Percentiles rank a stretch among this genome's conserved stretches.
Evolutionary conservation across 2,797 vertebrate species (phyloP).

Genomic region (Numenius phaeopus): DNA sequence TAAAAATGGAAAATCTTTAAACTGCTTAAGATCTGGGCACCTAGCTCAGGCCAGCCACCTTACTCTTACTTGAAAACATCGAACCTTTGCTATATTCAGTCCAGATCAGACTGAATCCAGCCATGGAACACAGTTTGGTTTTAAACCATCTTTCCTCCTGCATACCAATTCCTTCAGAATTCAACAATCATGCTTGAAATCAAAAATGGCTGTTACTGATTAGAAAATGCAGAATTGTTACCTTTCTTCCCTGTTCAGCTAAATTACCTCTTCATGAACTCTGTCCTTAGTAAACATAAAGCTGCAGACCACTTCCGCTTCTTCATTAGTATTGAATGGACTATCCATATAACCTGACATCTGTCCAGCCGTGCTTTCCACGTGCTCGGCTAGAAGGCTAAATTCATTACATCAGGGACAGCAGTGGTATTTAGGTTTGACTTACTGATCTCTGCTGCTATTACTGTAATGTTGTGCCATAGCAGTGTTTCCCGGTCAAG

Average conservation of each 20-base stretch:
- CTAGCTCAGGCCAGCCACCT: neutral
- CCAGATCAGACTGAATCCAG: neutral
- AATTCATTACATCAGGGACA: constrained; percentile 13
- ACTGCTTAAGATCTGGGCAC: neutral
- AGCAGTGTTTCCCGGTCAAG: constrained; percentile 91
- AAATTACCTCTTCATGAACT: neutral
- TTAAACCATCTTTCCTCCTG: neutral
- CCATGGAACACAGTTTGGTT: neutral
- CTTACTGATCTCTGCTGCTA: constrained; percentile 94
- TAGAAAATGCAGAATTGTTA: neutral
- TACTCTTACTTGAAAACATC: neutral
- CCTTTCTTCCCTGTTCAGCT: neutral
- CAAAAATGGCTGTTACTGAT: neutral
- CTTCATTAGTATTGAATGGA: constrained; percentile 1
- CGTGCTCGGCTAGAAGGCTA: constrained; percentile 1
- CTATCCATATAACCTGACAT: neutral
- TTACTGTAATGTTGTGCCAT: constrained; percentile 96
- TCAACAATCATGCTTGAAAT: neutral
- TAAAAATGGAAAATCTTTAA: neutral
- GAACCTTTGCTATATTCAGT: neutral
- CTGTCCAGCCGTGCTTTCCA: neutral
- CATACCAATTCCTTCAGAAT: neutral
- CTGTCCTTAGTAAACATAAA: neutral
- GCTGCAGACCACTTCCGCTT: neutral
- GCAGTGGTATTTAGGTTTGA: constrained; percentile 49